Evolutionary conservation across 2,797 vertebrate species (phyloP), one percentile per base, ranked within the genome.

Genomic region (Anas bahamensis): DNA sequence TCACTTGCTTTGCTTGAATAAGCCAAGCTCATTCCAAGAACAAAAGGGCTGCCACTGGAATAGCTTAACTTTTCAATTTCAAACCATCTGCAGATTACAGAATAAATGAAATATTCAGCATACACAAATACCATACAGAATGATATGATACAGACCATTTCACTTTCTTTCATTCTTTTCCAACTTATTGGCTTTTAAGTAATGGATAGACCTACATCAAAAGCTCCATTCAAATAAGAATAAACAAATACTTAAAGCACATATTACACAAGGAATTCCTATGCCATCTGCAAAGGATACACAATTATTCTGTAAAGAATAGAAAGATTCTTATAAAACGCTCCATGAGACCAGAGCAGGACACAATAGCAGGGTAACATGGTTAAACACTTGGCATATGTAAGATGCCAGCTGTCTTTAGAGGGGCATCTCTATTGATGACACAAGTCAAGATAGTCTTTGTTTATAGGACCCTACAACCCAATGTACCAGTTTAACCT

Each of bases 71-170:
- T 90, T 94, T 87, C 83, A 70, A 84, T 90, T 82, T 73, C 88
- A 86, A 88, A 52, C 74, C 59, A 80, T 71, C 73, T 72, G 76
- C 87, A 65, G 88, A 65, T 89, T 74, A 87, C 50, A 72, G 89
- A 72, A 94, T 89, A 83, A 92, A 78, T 66, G 61, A 85, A 93
- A 89, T 94, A 86, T 71, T 85, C 79, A 77, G 64, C 6, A 16
- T 55, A 61, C 61, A 83, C 61, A 87, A 93, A 90, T 61, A 59
- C 50, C 85, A 46, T 41, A 70, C 79, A 72, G 83, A 88, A 83
- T 81, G 37, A 78, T 89, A 89, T 35, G 83, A 88, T 63, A 94
- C 89, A 88, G 76, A 31, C 70, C 61, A 95, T 95, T 95, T 93
- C 46, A 85, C 76, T 80, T 85, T 42, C 79, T 88, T 90, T 90